Evolutionary conservation across 2,888 invertebrate genomes (phyloP), one percentile per base, ranked within the genome.

Genomic region (Eledona agricola): DNA sequence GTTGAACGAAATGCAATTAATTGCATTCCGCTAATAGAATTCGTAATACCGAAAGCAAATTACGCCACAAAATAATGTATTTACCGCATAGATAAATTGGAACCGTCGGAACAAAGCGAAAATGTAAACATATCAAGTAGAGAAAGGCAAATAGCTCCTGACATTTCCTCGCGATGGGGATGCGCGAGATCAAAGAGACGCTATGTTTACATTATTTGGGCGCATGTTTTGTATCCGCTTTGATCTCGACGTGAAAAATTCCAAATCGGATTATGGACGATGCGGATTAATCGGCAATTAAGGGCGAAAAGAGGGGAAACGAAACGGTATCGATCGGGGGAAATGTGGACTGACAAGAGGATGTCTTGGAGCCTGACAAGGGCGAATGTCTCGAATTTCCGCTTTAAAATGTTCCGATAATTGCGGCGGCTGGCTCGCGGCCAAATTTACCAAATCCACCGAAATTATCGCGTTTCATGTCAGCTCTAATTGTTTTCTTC

Each of bases 191-290:
- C 51, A 51, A 51, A 51, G 51, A 19, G 34, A 32, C 29, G 29
- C 45, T 51, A 51, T 45, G 51, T 45, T 51, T 51, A 51, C 51
- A 43, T 51, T 43, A 51, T 51, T 51, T 51, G 51, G 34, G 29
- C 32, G 32, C 28, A 43, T 34, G 51, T 51, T 43, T 45, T 43
- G 42, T 45, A 35, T 45, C 26, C 10, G 20, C 51, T 51, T 51
- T 51, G 51, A 51, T 51, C 51, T 49, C 13, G n/a, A 32, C 42
- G 15, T 42, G 42, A 26, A 47, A 25, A 45, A 26, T 13, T 40
- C 16, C 6, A 40, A 40, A 40, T 4, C 5, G 3, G 10, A 25
- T 40, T 26, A 26, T 17, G 35, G 13, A 2, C 23, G n/a, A n/a
- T n/a, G n/a, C n/a, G n/a, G n/a, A 3, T 37, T 42, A 37, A 37